These are phyloP conservation scores for Vireo griseus DNA, from an alignment of 2,797 vertebrate species.

Conservation along the genomic window DNA sequence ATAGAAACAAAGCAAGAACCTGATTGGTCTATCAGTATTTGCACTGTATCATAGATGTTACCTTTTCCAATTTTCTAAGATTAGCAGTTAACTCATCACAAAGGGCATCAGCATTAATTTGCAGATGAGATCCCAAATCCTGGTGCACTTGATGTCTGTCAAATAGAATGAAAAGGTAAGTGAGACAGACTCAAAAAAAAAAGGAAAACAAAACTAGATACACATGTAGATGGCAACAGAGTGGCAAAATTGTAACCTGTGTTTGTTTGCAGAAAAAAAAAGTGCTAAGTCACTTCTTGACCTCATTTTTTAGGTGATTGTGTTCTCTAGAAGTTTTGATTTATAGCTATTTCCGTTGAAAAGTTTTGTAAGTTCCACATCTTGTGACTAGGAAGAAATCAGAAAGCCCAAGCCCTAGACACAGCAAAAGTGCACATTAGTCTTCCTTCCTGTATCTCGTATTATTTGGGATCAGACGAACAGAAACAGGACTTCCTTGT, in stretches of 20 bases:
- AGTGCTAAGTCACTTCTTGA: background rate
- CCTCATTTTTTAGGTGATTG: background rate
- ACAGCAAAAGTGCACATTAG: background rate
- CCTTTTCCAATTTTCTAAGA: conserved; percentile 91
- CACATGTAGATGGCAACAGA: background rate
- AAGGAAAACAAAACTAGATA: background rate
- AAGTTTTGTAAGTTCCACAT: background rate
- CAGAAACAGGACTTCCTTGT: background rate
- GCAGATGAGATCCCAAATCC: conserved; percentile 60
- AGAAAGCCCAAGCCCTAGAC: background rate
- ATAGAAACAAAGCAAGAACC: background rate
- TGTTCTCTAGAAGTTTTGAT: background rate
- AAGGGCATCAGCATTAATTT: conserved; percentile 75
- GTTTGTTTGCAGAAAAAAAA: background rate
- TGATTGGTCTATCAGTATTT: background rate
- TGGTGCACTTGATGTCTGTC: conserved; percentile 67
- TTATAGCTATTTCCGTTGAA: background rate
- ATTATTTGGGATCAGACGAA: background rate
- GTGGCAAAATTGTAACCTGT: background rate
- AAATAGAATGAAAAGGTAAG: conserved; percentile 21
- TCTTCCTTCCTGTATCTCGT: background rate
- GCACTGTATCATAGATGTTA: conserved; percentile 40
- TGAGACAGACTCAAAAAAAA: background rate
- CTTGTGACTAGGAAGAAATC: background rate
- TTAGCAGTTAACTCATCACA: conserved; percentile 86